These are phyloP conservation scores for Limanda limanda DNA, from an alignment of 2,113 vertebrate species.

Conservation along the genomic window DNA sequence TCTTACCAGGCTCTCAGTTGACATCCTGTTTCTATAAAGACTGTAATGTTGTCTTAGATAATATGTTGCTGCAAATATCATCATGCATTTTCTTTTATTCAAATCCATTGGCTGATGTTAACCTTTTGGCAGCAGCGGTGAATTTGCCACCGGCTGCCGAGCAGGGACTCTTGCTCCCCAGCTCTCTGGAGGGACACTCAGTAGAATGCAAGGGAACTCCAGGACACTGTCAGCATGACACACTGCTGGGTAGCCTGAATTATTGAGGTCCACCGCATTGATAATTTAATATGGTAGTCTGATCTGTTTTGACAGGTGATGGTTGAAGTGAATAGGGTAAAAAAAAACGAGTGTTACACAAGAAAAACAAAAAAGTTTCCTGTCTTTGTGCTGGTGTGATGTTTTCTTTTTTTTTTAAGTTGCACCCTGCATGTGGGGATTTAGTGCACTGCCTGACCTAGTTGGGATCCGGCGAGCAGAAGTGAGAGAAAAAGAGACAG, in stretches of 20 bases:
- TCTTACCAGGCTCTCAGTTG: neutral
- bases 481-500: slow-evolving; percentile 39
- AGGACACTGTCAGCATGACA: slow-evolving; percentile 52
- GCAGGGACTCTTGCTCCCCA: slow-evolving; percentile 37
- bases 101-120: slow-evolving; percentile 43
- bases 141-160: slow-evolving; percentile 41
- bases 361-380: neutral
- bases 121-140: slow-evolving; percentile 40
- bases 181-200: slow-evolving; percentile 53
- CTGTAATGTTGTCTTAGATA: neutral
- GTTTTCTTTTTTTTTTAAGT: neutral
- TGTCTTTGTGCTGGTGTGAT: slow-evolving; percentile 11
- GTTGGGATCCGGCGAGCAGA: slow-evolving; percentile 35
- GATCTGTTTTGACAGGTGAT: slow-evolving; percentile 53
- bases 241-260: slow-evolving; percentile 57
- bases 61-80: slow-evolving; percentile 2
- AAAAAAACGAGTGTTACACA: neutral
- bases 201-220: slow-evolving; percentile 49
- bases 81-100: slow-evolving; percentile 21
- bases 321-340: slow-evolving; percentile 12
- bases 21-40: neutral
- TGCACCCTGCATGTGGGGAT: neutral
- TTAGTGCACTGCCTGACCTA: slow-evolving; percentile 45
- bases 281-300: slow-evolving; percentile 59
- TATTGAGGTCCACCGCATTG: slow-evolving; percentile 63